phyloP scores from a whole-genome alignment of 2,113 vertebrate genomes.

The Balaeniceps rex region DNA sequence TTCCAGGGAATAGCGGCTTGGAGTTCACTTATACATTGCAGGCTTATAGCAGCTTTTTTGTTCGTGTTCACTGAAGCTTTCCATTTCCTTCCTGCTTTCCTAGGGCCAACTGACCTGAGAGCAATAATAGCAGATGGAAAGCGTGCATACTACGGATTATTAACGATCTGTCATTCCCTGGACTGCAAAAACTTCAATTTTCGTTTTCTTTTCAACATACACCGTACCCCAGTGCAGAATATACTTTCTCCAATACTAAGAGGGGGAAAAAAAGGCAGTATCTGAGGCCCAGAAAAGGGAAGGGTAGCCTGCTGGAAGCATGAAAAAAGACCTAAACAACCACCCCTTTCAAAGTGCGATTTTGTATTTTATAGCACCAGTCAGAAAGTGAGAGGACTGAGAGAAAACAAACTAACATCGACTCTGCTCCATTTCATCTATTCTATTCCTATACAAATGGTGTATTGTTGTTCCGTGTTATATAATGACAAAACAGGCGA shows the following conservation, averaged over 20 bases:
- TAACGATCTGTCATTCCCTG: conserved; percentile 12
- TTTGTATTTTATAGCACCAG: neutral
- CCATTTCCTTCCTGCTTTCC: conserved; percentile 42
- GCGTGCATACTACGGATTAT: neutral
- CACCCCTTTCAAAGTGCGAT: neutral
- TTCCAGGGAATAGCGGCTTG: neutral
- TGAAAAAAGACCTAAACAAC: neutral
- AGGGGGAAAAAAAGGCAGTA: neutral
- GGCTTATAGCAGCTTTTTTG: conserved; percentile 41
- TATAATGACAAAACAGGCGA: neutral
- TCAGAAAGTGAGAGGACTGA: neutral
- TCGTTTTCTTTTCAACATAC: neutral
- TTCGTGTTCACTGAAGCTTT: conserved; percentile 21
- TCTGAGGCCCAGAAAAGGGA: conserved; percentile 21
- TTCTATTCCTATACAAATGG: neutral
- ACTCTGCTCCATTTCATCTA: neutral
- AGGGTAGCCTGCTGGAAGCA: neutral
- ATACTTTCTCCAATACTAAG: neutral
- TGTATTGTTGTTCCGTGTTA: neutral
- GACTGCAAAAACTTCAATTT: conserved; percentile 5
- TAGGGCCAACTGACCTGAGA: conserved; percentile 23
- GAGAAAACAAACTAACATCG: neutral
- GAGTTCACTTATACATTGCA: neutral
- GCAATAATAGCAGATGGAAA: conserved; percentile 35
- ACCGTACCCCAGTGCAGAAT: neutral